Evolutionary conservation across 2,888 invertebrate genomes (phyloP).

Genomic region (Pammene fasciana): DNA sequence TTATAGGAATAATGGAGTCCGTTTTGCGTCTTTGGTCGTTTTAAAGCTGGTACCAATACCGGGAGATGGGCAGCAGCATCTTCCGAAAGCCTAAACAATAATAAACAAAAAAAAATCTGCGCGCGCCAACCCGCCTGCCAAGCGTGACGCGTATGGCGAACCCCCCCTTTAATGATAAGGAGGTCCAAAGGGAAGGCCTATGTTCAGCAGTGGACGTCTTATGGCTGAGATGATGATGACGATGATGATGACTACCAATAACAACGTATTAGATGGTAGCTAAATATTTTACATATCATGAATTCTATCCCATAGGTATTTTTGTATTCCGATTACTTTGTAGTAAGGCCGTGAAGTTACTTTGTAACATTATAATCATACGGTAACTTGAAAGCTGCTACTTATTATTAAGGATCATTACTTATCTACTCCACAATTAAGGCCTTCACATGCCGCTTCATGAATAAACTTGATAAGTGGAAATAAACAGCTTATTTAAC

Average conservation of each 20-base stretch:
- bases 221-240: no score
- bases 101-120: no score
- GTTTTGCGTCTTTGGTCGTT: not conserved
- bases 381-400: slow-evolving; percentile 60
- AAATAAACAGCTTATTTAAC: slow-evolving; percentile 19
- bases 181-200: no score
- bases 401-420: slow-evolving; percentile 41
- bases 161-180: no score
- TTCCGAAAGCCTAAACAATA: no score
- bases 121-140: no score
- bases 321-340: not conserved
- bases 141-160: no score
- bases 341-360: slow-evolving; percentile 56
- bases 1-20: not conserved
- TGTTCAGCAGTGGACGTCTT: no score
- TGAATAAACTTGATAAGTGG: not conserved
- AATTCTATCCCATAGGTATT: not conserved
- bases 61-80: no score
- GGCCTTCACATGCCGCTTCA: slow-evolving; percentile 19
- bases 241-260: no score
- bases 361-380: slow-evolving; percentile 69
- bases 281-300: not conserved
- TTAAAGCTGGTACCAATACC: not conserved
- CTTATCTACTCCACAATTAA: slow-evolving; percentile 43
- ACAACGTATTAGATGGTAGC: not conserved